These are phyloP conservation scores for Anas acuta DNA, from an alignment of 2,797 vertebrate genomes.

Conservation along the genomic window DNA sequence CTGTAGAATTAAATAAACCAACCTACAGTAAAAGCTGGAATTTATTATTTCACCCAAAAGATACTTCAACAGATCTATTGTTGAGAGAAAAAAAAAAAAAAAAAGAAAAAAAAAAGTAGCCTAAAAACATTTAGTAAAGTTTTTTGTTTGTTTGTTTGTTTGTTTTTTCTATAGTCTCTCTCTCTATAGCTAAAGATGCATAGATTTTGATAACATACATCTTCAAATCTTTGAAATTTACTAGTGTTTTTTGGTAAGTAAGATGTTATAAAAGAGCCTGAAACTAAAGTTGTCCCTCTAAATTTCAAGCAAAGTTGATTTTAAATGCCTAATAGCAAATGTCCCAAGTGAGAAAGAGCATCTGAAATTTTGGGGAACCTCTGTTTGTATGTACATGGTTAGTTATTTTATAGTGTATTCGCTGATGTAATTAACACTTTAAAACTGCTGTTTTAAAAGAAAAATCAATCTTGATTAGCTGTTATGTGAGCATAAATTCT, in stretches of 20 bases:
- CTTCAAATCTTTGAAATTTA: neutral
- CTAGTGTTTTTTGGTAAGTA: neutral
- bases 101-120: no score
- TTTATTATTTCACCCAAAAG: neutral
- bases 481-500: neutral
- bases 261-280: neutral
- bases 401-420: neutral
- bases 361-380: neutral
- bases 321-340: neutral
- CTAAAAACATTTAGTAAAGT: no score
- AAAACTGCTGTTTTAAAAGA: neutral
- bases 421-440: neutral
- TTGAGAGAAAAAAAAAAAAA: neutral
- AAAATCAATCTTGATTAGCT: slow-evolving; percentile 11
- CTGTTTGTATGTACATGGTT: neutral
- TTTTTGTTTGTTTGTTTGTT: no score
- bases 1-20: neutral
- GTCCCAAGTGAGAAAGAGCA: neutral
- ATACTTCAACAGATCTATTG: neutral
- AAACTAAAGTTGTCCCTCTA: neutral
- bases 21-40: neutral
- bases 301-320: neutral
- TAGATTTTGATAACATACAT: neutral
- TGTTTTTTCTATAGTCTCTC: no score
- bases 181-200: neutral